phyloP scores from a whole-genome alignment of 2,888 invertebrate species.

The Temnothorax ravouxi region DNA sequence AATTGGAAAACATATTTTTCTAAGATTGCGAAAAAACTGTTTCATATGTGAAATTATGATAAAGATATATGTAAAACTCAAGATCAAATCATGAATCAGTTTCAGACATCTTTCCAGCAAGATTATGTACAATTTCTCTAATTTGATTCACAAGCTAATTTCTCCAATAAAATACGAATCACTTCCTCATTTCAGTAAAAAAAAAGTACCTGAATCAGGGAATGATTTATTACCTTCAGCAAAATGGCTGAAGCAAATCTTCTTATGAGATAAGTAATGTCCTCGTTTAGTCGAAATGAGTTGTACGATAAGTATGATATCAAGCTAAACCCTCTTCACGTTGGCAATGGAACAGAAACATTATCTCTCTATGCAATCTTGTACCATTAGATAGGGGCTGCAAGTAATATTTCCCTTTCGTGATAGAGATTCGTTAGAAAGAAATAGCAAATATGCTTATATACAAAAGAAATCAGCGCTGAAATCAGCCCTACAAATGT shows the following conservation, averaged over 20 bases:
- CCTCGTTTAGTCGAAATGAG: conserved; percentile 25
- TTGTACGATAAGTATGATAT: conserved; percentile 3
- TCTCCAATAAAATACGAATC: background rate
- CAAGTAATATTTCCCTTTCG: conserved; percentile 26
- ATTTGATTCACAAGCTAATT: background rate
- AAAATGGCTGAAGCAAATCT: conserved; percentile 28
- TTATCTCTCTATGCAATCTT: conserved; percentile 11
- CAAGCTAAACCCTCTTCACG: conserved; percentile 6
- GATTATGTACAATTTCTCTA: conserved; percentile 1
- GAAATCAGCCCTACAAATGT: background rate
- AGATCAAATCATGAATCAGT: background rate
- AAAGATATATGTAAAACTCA: background rate
- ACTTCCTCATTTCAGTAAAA: background rate
- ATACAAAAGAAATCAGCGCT: background rate
- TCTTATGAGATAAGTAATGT: conserved; percentile 28
- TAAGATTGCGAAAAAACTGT: background rate
- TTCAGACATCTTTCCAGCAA: background rate
- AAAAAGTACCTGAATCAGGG: background rate
- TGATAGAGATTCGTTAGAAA: conserved; percentile 31
- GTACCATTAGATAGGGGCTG: conserved; percentile 3
- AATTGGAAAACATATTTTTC: background rate
- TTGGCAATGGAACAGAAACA: conserved; percentile 16
- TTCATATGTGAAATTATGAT: background rate
- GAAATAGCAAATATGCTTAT: background rate
- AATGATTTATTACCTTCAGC: conserved; percentile 18